phyloP scores from a whole-genome alignment of 2,888 invertebrate genomes.

The Pandemis cinnamomeana region DNA sequence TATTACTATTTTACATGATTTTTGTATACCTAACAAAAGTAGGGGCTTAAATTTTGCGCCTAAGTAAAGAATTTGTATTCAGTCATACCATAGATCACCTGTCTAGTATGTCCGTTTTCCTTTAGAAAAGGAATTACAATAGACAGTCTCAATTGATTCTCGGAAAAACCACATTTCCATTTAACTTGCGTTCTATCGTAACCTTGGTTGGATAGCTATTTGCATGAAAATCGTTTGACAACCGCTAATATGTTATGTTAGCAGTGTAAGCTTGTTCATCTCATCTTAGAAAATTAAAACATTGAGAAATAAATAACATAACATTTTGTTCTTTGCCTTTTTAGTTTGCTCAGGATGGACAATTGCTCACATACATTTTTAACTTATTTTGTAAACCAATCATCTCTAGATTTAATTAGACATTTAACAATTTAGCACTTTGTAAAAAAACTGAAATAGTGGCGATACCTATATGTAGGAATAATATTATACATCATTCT shows the following conservation, averaged over 20 bases:
- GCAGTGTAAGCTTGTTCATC: conserved; percentile 1
- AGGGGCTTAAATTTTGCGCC: background rate
- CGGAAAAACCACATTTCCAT: conserved; percentile 3
- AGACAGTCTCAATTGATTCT: background rate
- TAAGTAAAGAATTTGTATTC: background rate
- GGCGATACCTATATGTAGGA: background rate
- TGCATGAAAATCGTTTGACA: background rate
- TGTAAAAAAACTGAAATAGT: no score
- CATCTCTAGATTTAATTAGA: background rate
- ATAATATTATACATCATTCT: conserved; percentile 1
- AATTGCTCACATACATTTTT: no score
- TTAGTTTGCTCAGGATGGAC: no score
- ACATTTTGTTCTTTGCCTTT: background rate
- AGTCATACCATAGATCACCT: background rate
- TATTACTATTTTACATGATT: no score
- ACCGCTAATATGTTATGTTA: background rate
- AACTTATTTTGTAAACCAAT: background rate
- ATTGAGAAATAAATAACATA: background rate
- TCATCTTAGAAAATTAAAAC: background rate
- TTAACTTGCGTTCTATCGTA: background rate
- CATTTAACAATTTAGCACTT: background rate
- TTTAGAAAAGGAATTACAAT: conserved; percentile 2
- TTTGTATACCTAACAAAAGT: no score
- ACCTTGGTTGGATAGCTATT: background rate
- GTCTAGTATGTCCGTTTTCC: background rate